These are phyloP conservation scores for Gallinago jamesoni DNA, from an alignment of 2,113 vertebrate species.

Conservation along the genomic window DNA sequence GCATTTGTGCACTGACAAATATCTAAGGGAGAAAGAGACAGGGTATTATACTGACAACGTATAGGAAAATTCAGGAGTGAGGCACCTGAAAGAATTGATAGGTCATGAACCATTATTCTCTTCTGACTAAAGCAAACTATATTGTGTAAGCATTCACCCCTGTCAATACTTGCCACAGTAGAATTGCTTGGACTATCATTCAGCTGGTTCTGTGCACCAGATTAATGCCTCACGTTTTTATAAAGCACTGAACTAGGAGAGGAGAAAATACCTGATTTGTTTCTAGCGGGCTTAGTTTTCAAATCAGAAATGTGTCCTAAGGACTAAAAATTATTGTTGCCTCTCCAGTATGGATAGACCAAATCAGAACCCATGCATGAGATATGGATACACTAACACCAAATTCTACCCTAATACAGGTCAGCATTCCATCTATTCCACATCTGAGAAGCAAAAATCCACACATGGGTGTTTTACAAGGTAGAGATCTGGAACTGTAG, in stretches of 20 bases:
- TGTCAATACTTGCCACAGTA: conserved; percentile 17
- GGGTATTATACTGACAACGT: conserved; percentile 32
- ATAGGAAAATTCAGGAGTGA: conserved; percentile 5
- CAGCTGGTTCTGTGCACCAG: background rate
- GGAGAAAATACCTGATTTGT: background rate
- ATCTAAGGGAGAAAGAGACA: conserved; percentile 8
- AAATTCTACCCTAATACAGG: background rate
- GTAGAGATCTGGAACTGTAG: background rate
- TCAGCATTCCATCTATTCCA: background rate
- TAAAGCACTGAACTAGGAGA: background rate
- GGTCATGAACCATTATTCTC: conserved; percentile 33
- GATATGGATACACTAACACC: background rate
- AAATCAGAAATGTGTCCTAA: background rate
- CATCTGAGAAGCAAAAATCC: background rate
- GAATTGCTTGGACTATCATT: background rate
- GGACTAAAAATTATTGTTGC: background rate
- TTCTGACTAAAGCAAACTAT: conserved; percentile 50
- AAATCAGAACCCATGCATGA: background rate
- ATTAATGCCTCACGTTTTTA: background rate
- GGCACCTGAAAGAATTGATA: conserved; percentile 18
- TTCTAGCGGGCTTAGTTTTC: background rate
- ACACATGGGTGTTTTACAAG: background rate
- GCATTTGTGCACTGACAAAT: conserved; percentile 70
- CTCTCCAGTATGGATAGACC: background rate
- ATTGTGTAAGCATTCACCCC: conserved; percentile 52